Evolutionary conservation across 2,797 vertebrate genomes (phyloP).

Genomic region (Synanceia verrucosa): DNA sequence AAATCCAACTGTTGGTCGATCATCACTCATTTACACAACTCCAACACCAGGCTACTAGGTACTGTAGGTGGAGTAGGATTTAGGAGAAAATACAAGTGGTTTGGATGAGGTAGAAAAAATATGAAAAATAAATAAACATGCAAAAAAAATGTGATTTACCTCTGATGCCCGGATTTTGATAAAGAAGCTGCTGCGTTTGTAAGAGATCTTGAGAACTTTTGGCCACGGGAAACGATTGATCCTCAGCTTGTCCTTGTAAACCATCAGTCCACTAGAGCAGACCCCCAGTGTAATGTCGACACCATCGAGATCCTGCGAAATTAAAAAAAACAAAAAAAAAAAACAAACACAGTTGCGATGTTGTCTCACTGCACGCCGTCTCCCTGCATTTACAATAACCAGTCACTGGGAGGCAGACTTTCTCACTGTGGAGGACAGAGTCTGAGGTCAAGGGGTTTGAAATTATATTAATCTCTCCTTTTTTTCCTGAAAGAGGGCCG

Average conservation of each 20-base stretch:
- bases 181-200: conserved; percentile 97
- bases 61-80: neutral
- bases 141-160: conserved; percentile 73
- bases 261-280: conserved; percentile 93
- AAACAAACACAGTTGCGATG: neutral
- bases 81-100: neutral
- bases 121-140: neutral
- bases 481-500: conserved; percentile 30
- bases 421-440: neutral
- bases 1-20: neutral
- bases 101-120: neutral
- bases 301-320: conserved; percentile 92
- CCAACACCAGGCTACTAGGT: neutral
- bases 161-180: conserved; percentile 95
- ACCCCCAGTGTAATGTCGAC: conserved; percentile 95
- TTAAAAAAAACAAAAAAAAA: neutral
- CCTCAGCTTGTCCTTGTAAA: conserved; percentile 96
- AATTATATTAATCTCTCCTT: conserved; percentile 46
- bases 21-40: neutral
- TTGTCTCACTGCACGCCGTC: neutral
- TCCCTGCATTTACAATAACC: conserved; percentile 34
- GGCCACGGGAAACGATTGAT: conserved; percentile 97
- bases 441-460: conserved; percentile 54
- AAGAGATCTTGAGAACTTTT: conserved; percentile 97
- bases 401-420: conserved; percentile 68